Evolutionary conservation across 2,797 vertebrate genomes (phyloP).

Genomic region (Paguma larvata): DNA sequence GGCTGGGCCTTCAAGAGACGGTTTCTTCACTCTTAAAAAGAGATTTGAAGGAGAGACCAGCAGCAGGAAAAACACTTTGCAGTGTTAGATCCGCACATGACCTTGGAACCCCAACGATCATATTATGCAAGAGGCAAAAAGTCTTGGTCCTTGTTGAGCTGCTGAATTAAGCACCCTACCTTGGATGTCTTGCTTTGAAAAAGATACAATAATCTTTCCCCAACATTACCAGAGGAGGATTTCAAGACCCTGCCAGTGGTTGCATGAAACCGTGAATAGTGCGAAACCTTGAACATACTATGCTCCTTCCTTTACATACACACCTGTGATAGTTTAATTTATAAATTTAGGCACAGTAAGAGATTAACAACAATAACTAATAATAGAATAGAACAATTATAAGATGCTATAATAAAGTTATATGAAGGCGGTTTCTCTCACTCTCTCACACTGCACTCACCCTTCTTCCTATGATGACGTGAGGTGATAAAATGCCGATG

Average conservation of each 20-base stretch:
- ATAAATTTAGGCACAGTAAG: background rate
- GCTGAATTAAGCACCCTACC: background rate
- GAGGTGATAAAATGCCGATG: background rate
- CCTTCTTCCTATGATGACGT: background rate
- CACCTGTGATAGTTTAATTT: background rate
- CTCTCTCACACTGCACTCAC: background rate
- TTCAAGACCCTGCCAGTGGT: background rate
- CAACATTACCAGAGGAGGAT: background rate
- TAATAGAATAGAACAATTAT: background rate
- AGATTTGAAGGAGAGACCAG: background rate
- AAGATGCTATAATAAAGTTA: background rate
- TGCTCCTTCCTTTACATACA: background rate
- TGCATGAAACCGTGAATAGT: background rate
- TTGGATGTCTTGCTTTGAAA: constrained; percentile 1
- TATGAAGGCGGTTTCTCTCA: background rate
- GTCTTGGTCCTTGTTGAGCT: background rate
- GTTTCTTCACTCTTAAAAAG: background rate
- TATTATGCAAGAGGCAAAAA: background rate
- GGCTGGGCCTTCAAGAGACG: background rate
- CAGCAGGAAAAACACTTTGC: background rate
- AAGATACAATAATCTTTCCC: background rate
- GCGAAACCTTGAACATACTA: background rate
- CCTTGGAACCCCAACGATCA: background rate
- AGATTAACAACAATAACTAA: background rate
- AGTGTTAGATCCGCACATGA: background rate